Conservation (phyloP, 2,113 vertebrate genomes). For the Aythya baeri region DNA sequence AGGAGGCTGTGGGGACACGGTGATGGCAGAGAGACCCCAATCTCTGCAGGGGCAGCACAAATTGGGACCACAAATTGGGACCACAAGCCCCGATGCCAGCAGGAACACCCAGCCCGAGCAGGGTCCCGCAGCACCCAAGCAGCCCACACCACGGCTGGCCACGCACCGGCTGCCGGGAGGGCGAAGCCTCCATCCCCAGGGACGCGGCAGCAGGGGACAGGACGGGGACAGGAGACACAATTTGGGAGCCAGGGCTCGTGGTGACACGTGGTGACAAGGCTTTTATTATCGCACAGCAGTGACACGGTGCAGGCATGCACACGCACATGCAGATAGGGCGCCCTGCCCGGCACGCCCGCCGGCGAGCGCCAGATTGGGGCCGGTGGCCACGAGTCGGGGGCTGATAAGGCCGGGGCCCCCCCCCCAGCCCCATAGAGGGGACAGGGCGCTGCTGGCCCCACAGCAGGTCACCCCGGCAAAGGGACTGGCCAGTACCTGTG, state of each 20-base stretch:
- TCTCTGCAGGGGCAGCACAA: neutral
- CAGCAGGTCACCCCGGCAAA: neutral
- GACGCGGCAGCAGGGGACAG: rapidly evolving
- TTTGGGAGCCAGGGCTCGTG: neutral
- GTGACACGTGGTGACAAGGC: constrained; percentile 20
- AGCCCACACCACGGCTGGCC: neutral
- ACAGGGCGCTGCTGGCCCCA: rapidly evolving
- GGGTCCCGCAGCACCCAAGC: neutral
- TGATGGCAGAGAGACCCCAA: rapidly evolving
- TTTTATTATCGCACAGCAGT: constrained; percentile 60
- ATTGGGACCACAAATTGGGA: rapidly evolving
- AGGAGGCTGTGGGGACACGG: rapidly evolving
- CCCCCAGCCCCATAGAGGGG: neutral
- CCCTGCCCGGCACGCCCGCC: neutral
- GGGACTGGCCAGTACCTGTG: neutral
- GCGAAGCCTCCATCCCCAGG: neutral
- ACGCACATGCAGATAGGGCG: constrained; percentile 26
- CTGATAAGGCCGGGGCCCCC: neutral
- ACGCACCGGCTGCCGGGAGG: neutral
- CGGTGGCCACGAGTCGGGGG: neutral
- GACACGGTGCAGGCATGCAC: neutral
- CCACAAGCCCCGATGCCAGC: rapidly evolving
- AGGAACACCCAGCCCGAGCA: rapidly evolving
- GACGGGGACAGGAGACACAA: neutral
- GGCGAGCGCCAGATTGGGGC: neutral